Percentiles rank a stretch among this genome's conserved stretches.
Conservation (phyloP, 2,797 vertebrate species). For the Pseudocheirus occidentalis region DNA sequence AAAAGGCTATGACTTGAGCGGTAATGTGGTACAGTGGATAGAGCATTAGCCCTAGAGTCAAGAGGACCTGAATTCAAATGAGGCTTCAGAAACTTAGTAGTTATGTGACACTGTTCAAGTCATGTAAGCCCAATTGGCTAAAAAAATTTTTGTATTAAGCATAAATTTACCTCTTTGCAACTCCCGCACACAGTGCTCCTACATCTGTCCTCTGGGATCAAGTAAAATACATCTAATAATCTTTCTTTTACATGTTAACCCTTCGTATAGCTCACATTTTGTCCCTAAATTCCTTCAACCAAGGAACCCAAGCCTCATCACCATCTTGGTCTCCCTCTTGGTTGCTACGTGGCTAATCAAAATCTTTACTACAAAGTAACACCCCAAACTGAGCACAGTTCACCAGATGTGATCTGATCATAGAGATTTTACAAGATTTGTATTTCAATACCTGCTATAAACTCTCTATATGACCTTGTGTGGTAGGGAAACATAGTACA, state of each 20-base stretch:
- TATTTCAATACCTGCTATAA: not conserved
- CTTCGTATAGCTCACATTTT: not conserved
- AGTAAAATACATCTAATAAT: not conserved
- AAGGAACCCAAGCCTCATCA: not conserved
- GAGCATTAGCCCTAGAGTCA: not conserved
- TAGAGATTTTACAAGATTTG: not conserved
- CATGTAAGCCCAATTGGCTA: not conserved
- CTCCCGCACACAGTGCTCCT: not conserved
- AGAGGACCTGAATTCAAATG: not conserved
- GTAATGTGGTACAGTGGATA: not conserved
- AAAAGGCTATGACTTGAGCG: not conserved
- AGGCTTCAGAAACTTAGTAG: not conserved
- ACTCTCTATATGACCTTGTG: not conserved
- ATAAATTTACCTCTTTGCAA: not conserved
- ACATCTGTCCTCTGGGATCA: not conserved
- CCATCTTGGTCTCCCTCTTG: not conserved
- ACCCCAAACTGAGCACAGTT: not conserved
- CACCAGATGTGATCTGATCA: not conserved
- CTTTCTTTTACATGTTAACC: not conserved
- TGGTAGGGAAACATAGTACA: not conserved
- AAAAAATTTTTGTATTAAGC: not conserved
- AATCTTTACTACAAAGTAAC: not conserved
- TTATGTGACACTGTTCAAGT: not conserved
- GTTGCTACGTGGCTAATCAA: not conserved
- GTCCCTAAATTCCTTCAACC: not conserved